These are phyloP conservation scores for Charadrius vociferus DNA, from an alignment of 2,113 vertebrate species.

Conservation along the genomic window DNA sequence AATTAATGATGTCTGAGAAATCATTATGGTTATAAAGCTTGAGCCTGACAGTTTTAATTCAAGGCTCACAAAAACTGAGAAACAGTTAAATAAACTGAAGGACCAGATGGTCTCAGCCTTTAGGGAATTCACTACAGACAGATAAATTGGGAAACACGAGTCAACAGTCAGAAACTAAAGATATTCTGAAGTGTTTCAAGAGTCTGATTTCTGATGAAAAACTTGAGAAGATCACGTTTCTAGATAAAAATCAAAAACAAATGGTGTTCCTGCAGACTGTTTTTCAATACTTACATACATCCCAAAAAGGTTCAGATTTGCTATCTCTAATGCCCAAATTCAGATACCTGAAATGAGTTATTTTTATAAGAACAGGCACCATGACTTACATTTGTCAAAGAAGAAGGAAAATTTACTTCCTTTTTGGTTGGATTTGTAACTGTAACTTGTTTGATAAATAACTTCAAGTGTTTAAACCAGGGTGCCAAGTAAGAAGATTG, in stretches of 20 bases:
- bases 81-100: conserved; percentile 60
- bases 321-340: not conserved
- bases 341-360: not conserved
- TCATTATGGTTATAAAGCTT: conserved; percentile 37
- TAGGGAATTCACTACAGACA: conserved; percentile 47
- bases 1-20: conserved; percentile 65
- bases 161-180: conserved; percentile 44
- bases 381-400: not conserved
- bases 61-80: conserved; percentile 41
- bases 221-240: not conserved
- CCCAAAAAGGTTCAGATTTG: not conserved
- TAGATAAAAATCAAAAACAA: not conserved
- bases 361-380: not conserved
- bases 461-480: not conserved
- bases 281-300: not conserved
- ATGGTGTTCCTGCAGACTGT: not conserved
- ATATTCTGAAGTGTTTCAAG: conserved; percentile 45
- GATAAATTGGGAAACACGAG: conserved; percentile 32
- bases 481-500: not conserved
- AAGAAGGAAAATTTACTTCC: not conserved
- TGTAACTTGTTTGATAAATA: not conserved
- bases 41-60: conserved; percentile 49
- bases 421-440: not conserved
- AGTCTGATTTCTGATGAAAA: conserved; percentile 2
- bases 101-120: conserved; percentile 63